These are phyloP conservation scores for Polia nebulosa DNA, from an alignment of 2,888 invertebrate genomes.

Conservation along the genomic window DNA sequence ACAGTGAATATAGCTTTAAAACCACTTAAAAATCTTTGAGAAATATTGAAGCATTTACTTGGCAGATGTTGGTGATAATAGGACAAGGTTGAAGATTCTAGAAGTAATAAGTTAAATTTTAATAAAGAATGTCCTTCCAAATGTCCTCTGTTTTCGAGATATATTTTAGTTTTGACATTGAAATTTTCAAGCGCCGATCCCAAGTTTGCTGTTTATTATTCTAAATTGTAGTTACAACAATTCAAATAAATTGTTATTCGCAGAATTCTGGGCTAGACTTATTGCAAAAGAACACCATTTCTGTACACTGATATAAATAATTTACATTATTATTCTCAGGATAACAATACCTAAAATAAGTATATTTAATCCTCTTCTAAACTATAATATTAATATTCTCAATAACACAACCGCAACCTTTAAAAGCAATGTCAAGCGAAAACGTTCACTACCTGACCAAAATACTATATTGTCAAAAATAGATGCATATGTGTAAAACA, in stretches of 20 bases:
- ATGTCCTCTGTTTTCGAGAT: background rate
- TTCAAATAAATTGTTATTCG: background rate
- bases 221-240: background rate
- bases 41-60: constrained; percentile 21
- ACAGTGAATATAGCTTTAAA: constrained; percentile 37
- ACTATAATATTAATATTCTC: background rate
- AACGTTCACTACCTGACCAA: constrained; percentile 20
- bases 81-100: constrained; percentile 10
- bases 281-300: too few relatives aligned
- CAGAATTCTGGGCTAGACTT: constrained; percentile 2
- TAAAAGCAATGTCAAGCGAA: constrained; percentile 22
- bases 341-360: background rate
- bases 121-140: constrained; percentile 29
- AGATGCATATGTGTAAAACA: background rate
- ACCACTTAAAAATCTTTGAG: constrained; percentile 16
- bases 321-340: background rate
- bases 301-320: background rate
- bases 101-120: constrained; percentile 16
- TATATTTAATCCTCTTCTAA: background rate
- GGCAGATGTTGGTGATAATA: constrained; percentile 23
- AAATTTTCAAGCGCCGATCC: constrained; percentile 13
- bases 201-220: background rate
- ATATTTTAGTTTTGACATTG: constrained; percentile 12
- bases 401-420: background rate
- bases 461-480: constrained; percentile 10